Percentiles rank a stretch among this genome's conserved stretches.
These are phyloP conservation scores for Mallotus villosus DNA, from an alignment of 2,797 vertebrate genomes.

Conservation along the genomic window DNA sequence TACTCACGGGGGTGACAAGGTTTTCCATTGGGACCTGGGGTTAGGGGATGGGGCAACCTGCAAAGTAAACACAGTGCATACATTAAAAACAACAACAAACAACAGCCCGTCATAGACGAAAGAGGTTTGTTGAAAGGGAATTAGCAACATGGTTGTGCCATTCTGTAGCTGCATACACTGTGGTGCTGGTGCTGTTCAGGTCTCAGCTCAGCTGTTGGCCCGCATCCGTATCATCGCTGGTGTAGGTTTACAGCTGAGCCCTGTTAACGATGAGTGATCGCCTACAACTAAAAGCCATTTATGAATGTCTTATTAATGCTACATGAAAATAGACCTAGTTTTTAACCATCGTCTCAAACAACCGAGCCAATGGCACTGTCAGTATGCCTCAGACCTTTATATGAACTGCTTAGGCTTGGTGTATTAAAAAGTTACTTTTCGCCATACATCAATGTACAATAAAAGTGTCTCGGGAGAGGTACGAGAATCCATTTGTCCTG, in stretches of 20 bases:
- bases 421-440: slow-evolving; percentile 41
- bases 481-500: slow-evolving; percentile 28
- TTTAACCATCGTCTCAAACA: slow-evolving; percentile 46
- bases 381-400: slow-evolving; percentile 15
- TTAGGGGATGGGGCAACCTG: background rate
- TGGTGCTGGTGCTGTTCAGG: background rate
- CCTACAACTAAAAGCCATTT: slow-evolving; percentile 56
- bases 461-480: slow-evolving; percentile 38
- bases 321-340: slow-evolving; percentile 54
- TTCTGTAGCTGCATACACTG: background rate
- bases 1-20: slow-evolving; percentile 56
- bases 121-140: background rate
- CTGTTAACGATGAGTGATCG: slow-evolving; percentile 61
- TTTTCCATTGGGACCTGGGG: slow-evolving; percentile 29
- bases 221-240: slow-evolving; percentile 51
- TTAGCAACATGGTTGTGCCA: too few relatives aligned
- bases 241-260: slow-evolving; percentile 55
- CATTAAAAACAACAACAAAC: background rate
- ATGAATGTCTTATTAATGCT: slow-evolving; percentile 55
- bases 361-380: slow-evolving; percentile 27
- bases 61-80: slow-evolving; percentile 6
- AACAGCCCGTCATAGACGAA: background rate
- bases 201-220: slow-evolving; percentile 52
- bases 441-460: slow-evolving; percentile 43
- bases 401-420: slow-evolving; percentile 14